These are phyloP conservation scores for Nephila pilipes DNA, from an alignment of 1,140 invertebrate species.

Conservation along the genomic window DNA sequence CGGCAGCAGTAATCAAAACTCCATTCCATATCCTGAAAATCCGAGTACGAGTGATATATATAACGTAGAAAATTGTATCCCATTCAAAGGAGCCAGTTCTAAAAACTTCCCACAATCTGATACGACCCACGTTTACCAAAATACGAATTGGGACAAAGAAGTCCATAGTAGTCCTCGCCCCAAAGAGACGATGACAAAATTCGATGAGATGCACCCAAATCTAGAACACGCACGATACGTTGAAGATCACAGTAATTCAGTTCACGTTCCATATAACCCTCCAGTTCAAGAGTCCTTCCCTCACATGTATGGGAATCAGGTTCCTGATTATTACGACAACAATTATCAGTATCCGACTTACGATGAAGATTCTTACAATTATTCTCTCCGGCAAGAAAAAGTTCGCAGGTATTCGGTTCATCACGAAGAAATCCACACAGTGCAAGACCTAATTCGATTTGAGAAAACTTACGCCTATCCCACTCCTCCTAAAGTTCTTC, in stretches of 20 bases:
- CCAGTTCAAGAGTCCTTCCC: neutral
- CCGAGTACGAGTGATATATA: neutral
- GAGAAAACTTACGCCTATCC: neutral
- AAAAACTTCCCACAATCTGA: too few species aligned
- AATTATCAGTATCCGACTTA: neutral
- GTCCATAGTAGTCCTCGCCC: too few species aligned
- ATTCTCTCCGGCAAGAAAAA: neutral
- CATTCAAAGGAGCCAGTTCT: too few species aligned
- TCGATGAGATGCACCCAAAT: too few species aligned
- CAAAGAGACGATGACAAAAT: too few species aligned
- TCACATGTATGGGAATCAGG: neutral
- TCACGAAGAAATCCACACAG: neutral
- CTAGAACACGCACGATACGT: too few species aligned
- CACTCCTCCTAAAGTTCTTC: neutral
- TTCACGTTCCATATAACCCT: too few species aligned
- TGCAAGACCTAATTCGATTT: neutral
- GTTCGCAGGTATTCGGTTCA: neutral
- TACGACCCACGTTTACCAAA: too few species aligned
- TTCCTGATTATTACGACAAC: neutral
- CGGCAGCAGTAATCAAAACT: neutral
- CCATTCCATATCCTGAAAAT: neutral
- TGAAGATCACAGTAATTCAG: too few species aligned
- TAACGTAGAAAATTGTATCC: too few species aligned
- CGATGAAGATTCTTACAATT: neutral
- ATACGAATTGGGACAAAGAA: too few species aligned